Evolutionary conservation across 2,113 vertebrate species (phyloP).

Genomic region (Grus americana): DNA sequence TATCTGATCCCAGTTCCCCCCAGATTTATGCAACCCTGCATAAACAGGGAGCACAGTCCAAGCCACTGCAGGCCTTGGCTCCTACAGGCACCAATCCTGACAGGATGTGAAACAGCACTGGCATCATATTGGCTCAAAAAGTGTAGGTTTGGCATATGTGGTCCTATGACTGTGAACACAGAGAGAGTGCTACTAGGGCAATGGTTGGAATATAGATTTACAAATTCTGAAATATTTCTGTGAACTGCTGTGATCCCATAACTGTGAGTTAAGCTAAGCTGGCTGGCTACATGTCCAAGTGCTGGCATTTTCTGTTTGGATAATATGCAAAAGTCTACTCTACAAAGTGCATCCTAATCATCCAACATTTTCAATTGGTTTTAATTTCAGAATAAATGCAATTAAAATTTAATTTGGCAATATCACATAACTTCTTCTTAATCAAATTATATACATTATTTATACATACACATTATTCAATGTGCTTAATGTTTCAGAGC

Average conservation of each 20-base stretch:
- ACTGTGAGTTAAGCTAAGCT: background rate
- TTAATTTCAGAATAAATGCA: background rate
- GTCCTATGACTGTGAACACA: background rate
- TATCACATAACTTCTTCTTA: background rate
- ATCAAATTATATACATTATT: background rate
- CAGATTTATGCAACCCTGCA: background rate
- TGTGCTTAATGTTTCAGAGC: background rate
- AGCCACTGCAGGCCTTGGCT: background rate
- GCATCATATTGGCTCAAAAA: background rate
- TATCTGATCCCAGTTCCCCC: background rate
- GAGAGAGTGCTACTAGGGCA: background rate
- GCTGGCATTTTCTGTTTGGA: background rate
- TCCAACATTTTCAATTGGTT: background rate
- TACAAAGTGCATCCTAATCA: background rate
- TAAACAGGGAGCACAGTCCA: background rate
- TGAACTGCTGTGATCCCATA: background rate
- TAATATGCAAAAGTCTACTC: background rate
- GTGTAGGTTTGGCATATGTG: background rate
- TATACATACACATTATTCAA: background rate
- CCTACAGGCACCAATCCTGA: background rate
- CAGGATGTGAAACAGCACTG: background rate
- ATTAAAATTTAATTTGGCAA: background rate
- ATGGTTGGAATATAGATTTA: background rate
- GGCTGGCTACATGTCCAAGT: background rate
- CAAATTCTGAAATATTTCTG: background rate